Base-by-base conservation (phyloP, 2,797 vertebrate genomes). In the Prunella strophiata region DNA sequence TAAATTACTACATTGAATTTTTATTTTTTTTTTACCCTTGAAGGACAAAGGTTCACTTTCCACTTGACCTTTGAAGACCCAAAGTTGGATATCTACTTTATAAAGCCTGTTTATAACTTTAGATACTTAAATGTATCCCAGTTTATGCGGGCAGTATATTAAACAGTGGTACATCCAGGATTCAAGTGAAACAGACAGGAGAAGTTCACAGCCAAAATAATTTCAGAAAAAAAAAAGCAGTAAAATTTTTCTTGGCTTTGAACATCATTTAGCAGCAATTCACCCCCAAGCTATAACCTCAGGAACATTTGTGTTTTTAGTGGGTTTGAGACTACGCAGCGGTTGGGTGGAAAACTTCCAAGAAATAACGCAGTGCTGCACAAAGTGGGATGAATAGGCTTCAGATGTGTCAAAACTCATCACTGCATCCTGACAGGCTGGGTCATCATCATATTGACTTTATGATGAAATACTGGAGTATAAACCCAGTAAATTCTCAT, bases 231-330 rank as follows among this genome's bases (percentile, higher is more conserved):
- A 82, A 51, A 66, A 42, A 67, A 87, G 50, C 52, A 34, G 21
- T 87, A 47, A 45, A 8, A 9, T 77, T 89, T 82, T 89, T 93
- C 47, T 88, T 92, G 82, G 54, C 84, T 93, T 93, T 55, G 34
- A 87, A 30, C 27, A 40, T 58, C 16, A 9, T 89, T 89, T 80
- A 93, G 72, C 38, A 88, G 7, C 72, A 83, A 74, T 85, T 20
- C 20, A 13, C 26, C 10, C 9, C 20, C 22, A 26, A 83, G n/a
- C 74, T 80, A 58, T 85, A 91, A 94, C 61, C 89, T 91, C 84
- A 68, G 78, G 78, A 87, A 72, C 50, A 32, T 67, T 85, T 65
- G 55, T 85, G 21, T 38, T 79, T 92, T 71, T 54, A 83, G 65
- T 83, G 75, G 40, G 20, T 77, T 95, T 8, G 3, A 71, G 47